Evolutionary conservation across 2,888 invertebrate species (phyloP).

Genomic region (Oscheius myriophilus): DNA sequence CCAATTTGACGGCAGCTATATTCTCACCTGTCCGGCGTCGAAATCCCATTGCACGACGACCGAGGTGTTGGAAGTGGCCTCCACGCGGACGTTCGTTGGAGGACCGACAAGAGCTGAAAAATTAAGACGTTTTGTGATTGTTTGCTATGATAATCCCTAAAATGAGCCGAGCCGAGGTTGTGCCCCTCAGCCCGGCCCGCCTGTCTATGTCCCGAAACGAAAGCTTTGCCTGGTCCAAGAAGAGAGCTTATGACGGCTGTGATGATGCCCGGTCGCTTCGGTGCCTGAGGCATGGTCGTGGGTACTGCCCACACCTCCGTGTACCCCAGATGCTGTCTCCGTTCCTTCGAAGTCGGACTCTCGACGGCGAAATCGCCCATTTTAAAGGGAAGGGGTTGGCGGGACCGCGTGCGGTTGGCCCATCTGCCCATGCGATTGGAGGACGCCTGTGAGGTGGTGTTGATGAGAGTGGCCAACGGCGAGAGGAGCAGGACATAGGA

Average conservation of each 20-base stretch:
- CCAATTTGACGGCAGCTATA: too few species aligned
- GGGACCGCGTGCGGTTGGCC: constrained; percentile 9
- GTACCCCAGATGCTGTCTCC: constrained; percentile 14
- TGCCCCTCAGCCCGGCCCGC: constrained; percentile 1
- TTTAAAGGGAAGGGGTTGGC: constrained; percentile 25
- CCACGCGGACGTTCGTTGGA: constrained; percentile 66
- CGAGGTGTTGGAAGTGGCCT: constrained; percentile 66
- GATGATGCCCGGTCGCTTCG: constrained; percentile 33
- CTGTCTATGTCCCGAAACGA: too few species aligned
- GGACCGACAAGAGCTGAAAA: constrained; percentile 69
- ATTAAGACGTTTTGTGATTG: not conserved
- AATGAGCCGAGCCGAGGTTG: not conserved
- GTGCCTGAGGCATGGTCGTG: constrained; percentile 19
- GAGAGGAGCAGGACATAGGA: constrained; percentile 22
- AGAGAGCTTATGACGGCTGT: constrained; percentile 52
- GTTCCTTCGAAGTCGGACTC: constrained; percentile 6
- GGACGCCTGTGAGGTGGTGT: constrained; percentile 6
- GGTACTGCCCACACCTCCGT: constrained; percentile 22
- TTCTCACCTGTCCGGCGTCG: constrained; percentile 52
- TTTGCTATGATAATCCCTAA: not conserved
- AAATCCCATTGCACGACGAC: constrained; percentile 70
- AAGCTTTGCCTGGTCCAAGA: constrained; percentile 32
- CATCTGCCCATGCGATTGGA: not conserved
- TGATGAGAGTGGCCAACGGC: constrained; percentile 5
- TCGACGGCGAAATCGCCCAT: constrained; percentile 17